Evolutionary conservation across 2,888 invertebrate genomes (phyloP).

Genomic region (Acrobasis suavella): DNA sequence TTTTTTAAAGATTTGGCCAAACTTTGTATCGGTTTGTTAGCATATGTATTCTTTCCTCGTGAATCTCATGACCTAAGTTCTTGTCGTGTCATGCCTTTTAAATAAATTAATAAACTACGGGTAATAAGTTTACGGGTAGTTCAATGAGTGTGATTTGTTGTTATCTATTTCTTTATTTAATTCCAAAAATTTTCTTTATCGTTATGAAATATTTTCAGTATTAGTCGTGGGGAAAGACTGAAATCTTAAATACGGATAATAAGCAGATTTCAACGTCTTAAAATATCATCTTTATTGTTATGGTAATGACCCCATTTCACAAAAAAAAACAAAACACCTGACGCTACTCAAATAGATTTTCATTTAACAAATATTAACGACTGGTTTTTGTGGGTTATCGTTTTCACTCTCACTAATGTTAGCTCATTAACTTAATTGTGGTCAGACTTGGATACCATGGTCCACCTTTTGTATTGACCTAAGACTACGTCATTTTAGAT

Average conservation of each 20-base stretch:
- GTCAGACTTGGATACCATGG: neutral
- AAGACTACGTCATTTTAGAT: neutral
- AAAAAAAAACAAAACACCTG: neutral
- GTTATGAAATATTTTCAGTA: too few relatives aligned
- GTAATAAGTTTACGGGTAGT: too few relatives aligned
- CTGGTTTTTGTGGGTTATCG: neutral
- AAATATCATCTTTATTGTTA: neutral
- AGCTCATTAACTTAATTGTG: neutral
- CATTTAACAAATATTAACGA: neutral
- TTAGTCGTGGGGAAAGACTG: neutral
- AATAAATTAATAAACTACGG: neutral
- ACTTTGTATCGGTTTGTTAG: too few relatives aligned
- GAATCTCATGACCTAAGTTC: too few relatives aligned
- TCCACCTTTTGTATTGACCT: neutral
- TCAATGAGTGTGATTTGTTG: too few relatives aligned
- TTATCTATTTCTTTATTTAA: too few relatives aligned
- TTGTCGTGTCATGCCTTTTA: neutral
- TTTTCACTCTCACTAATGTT: neutral
- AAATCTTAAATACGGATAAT: neutral
- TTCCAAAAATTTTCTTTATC: too few relatives aligned
- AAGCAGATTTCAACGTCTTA: neutral
- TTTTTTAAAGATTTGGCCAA: neutral
- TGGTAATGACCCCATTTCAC: conserved; percentile 4
- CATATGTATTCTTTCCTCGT: too few relatives aligned
- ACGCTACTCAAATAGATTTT: neutral